A percentile compares a stretch with the other conserved stretches of the same genome.
phyloP scores from a whole-genome alignment of 1,140 invertebrate genomes.

The Drosophila aff. region DNA sequence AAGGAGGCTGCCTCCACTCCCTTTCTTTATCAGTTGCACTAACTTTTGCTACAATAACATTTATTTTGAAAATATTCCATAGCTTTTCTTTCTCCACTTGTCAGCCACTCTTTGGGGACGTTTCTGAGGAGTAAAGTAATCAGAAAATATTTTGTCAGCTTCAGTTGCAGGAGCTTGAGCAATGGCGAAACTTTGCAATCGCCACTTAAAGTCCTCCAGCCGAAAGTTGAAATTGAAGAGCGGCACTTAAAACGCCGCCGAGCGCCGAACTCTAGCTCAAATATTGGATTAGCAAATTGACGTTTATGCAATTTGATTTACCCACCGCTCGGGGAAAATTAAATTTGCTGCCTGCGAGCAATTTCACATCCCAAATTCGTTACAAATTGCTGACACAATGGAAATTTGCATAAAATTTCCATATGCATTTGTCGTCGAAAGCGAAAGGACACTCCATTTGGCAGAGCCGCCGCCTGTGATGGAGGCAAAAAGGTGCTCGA shows the following conservation, averaged over 20 bases:
- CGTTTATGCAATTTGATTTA: slow-evolving; percentile 81
- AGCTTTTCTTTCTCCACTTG: neutral
- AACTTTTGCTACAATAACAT: slow-evolving; percentile 80
- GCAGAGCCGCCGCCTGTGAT: slow-evolving; percentile 12
- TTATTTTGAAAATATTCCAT: slow-evolving; percentile 73
- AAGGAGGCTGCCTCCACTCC: slow-evolving; percentile 9
- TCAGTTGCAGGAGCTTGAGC: slow-evolving; percentile 34
- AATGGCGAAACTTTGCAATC: slow-evolving; percentile 27
- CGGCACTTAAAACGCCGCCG: slow-evolving; percentile 27
- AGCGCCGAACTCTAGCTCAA: slow-evolving; percentile 13
- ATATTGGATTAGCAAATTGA: slow-evolving; percentile 74
- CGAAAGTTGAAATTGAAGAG: slow-evolving; percentile 45
- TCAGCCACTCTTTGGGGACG: slow-evolving; percentile 26
- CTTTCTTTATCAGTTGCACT: slow-evolving; percentile 65
- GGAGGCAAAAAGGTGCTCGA: slow-evolving; percentile 32
- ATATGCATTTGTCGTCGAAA: slow-evolving; percentile 61
- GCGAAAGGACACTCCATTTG: slow-evolving; percentile 59
- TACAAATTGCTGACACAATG: slow-evolving; percentile 77
- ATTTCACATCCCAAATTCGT: slow-evolving; percentile 73
- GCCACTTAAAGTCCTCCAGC: slow-evolving; percentile 55
- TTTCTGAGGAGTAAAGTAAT: slow-evolving; percentile 69
- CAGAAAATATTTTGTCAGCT: slow-evolving; percentile 81
- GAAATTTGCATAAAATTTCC: slow-evolving; percentile 80
- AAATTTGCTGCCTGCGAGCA: slow-evolving; percentile 64
- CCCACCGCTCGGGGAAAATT: slow-evolving; percentile 66